A percentile compares a stretch with the other conserved stretches of the same genome.
Conservation (phyloP, 2,888 invertebrate species). For the Sarcophaga carnaria region DNA sequence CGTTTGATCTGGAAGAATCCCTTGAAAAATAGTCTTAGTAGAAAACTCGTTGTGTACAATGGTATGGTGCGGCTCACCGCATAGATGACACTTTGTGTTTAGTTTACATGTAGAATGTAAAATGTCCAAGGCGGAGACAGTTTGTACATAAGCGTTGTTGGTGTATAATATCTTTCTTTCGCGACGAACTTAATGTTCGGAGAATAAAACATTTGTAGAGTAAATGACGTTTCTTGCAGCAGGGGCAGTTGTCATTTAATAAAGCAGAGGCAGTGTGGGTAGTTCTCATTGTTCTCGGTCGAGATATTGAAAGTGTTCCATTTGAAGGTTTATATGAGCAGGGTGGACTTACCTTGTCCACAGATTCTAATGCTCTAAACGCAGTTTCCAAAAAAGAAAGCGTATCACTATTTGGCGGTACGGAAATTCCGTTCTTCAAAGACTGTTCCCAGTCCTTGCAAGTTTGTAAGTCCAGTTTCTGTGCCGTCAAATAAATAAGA, state of each 20-base stretch:
- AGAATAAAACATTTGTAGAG: conserved; percentile 60
- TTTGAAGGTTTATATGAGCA: background rate
- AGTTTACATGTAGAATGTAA: conserved; percentile 38
- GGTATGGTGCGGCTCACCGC: conserved; percentile 38
- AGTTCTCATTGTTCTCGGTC: too few relatives aligned
- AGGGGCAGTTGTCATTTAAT: too few relatives aligned
- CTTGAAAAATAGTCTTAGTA: background rate
- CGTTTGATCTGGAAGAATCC: background rate
- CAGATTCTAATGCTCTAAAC: conserved; percentile 39
- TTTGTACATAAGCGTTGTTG: conserved; percentile 50
- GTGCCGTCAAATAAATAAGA: conserved; percentile 39
- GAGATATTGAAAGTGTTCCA: too few relatives aligned
- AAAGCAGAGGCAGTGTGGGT: too few relatives aligned
- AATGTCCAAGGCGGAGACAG: conserved; percentile 53
- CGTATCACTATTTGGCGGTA: conserved; percentile 34
- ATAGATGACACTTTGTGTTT: conserved; percentile 37
- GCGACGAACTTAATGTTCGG: conserved; percentile 29
- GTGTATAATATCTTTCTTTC: conserved; percentile 44
- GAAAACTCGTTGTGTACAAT: conserved; percentile 14
- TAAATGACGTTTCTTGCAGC: conserved; percentile 19
- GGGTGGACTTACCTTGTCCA: conserved; percentile 6
- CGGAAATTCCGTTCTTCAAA: conserved; percentile 16
- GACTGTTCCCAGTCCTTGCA: conserved; percentile 59
- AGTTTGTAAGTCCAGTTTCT: conserved; percentile 52
- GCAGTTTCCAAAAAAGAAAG: conserved; percentile 46